Conservation (phyloP, 2,888 invertebrate genomes). For the Lasioglossum malachurum region DNA sequence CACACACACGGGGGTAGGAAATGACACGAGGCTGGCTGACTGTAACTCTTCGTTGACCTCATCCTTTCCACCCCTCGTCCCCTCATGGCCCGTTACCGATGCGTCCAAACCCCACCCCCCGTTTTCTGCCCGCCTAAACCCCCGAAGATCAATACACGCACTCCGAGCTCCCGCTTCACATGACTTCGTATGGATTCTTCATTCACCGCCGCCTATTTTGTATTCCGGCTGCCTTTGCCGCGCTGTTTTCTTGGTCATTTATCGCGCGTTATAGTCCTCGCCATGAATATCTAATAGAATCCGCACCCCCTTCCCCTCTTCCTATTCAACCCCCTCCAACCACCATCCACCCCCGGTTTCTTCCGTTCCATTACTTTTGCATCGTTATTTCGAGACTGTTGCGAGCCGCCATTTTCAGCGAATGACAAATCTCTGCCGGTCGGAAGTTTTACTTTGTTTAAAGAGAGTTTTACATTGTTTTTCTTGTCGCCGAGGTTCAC, state of each 20-base stretch:
- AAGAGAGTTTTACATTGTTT: not conserved
- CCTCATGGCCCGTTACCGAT: constrained; percentile 44
- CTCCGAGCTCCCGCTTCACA: constrained; percentile 61
- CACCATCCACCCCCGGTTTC: not conserved
- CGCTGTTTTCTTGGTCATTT: constrained; percentile 59
- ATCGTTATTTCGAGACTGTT: constrained; percentile 36
- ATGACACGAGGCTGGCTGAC: constrained; percentile 46
- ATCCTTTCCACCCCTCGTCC: constrained; percentile 46
- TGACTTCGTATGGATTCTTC: constrained; percentile 59
- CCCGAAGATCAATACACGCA: constrained; percentile 78
- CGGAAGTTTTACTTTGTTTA: not conserved
- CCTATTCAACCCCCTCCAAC: not conserved
- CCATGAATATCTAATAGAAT: constrained; percentile 57
- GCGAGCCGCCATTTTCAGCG: constrained; percentile 16
- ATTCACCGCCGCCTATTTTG: constrained; percentile 51
- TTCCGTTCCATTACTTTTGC: constrained; percentile 51
- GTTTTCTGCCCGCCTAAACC: constrained; percentile 41
- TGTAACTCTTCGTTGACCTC: constrained; percentile 59
- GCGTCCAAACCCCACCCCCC: constrained; percentile 31
- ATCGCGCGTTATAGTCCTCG: constrained; percentile 55
- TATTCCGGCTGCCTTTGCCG: constrained; percentile 42
- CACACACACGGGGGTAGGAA: constrained; percentile 23
- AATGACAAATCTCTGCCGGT: not conserved
- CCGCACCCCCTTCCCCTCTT: not conserved
- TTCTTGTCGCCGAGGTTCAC: not conserved